phyloP scores from a whole-genome alignment of 2,888 invertebrate genomes.

The Nomada lathburiana region DNA sequence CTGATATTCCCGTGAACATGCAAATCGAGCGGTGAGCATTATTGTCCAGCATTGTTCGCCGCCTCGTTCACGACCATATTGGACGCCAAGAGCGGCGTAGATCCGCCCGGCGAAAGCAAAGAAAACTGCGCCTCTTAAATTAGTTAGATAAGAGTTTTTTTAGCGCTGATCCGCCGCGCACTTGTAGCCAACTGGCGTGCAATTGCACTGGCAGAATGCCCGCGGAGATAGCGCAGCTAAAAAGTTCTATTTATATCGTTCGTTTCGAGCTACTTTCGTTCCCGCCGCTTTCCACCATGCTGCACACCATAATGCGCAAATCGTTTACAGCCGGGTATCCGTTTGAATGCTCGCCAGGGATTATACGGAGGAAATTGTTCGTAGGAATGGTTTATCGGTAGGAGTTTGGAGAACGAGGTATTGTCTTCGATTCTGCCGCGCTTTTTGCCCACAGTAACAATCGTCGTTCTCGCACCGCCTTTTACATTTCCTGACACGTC shows the following conservation, averaged over 20 bases:
- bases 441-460: no score
- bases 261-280: conserved; percentile 35
- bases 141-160: conserved; percentile 69
- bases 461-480: no score
- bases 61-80: conserved; percentile 57
- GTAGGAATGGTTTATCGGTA: not conserved
- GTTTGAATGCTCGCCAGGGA: not conserved
- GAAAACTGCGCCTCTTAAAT: conserved; percentile 60
- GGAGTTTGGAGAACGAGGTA: not conserved
- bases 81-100: conserved; percentile 58
- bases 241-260: conserved; percentile 32
- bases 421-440: not conserved
- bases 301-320: not conserved
- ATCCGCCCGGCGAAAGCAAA: conserved; percentile 59
- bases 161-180: conserved; percentile 43
- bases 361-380: not conserved
- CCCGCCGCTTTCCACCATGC: conserved; percentile 9
- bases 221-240: conserved; percentile 44
- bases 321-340: conserved; percentile 3
- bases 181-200: conserved; percentile 21
- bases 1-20: conserved; percentile 72
- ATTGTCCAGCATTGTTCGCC: conserved; percentile 69
- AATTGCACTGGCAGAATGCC: conserved; percentile 43
- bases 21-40: conserved; percentile 66
- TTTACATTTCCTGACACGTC: no score